Conservation (phyloP, 30 jellyfish, hydroid and myxozoan genomes). For the Catostylus mosaicus region DNA sequence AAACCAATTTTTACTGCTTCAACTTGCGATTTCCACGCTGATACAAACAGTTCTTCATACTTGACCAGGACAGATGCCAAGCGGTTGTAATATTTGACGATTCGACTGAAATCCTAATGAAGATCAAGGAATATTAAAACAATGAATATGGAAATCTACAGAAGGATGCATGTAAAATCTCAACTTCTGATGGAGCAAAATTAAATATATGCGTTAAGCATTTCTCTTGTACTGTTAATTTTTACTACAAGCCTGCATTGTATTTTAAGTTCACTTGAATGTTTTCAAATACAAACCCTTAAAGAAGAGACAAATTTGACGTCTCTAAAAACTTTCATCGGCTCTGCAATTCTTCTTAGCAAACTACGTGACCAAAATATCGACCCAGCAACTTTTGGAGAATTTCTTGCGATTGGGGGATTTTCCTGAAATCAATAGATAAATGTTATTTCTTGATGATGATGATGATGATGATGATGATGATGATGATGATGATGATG, state of each 20-base stretch:
- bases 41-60: slow-evolving; percentile 75
- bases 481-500: background rate
- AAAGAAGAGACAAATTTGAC: slow-evolving; percentile 61
- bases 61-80: slow-evolving; percentile 75
- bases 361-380: slow-evolving; percentile 78
- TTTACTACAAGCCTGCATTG: no score
- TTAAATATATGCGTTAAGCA: no score
- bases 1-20: slow-evolving; percentile 67
- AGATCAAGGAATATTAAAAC: background rate
- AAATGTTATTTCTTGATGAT: background rate
- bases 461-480: background rate
- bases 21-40: slow-evolving; percentile 71
- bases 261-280: background rate
- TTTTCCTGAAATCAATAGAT: slow-evolving; percentile 40
- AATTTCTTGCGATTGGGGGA: slow-evolving; percentile 82
- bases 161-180: no score
- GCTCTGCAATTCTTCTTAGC: slow-evolving; percentile 72
- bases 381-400: slow-evolving; percentile 78
- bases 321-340: slow-evolving; percentile 72
- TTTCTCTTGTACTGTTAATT: no score
- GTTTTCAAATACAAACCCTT: slow-evolving; percentile 29
- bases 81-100: slow-evolving; percentile 71
- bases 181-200: no score
- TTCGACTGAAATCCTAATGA: slow-evolving; percentile 65
- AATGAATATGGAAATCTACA: no score